These are phyloP conservation scores for Ectemnius continuus DNA, from an alignment of 2,888 invertebrate genomes.

Conservation along the genomic window DNA sequence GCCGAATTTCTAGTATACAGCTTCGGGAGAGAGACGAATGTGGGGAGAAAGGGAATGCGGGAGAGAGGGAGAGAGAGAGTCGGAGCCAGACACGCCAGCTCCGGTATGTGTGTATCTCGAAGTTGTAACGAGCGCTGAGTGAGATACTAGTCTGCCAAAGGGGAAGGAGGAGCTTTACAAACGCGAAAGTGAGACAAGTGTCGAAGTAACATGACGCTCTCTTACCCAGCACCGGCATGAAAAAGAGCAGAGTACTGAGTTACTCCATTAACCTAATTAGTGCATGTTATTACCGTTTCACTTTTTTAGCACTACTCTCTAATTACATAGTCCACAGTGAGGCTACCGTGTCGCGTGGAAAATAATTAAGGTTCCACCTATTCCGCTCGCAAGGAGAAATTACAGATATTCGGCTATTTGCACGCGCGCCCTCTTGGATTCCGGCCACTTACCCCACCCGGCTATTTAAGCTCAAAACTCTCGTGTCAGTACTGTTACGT, in stretches of 20 bases:
- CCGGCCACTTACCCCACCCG: not conserved
- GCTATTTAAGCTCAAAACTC: not conserved
- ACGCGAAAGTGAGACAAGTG: not conserved
- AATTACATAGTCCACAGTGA: slow-evolving; percentile 25
- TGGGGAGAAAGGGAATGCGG: no score
- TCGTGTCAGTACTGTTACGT: not conserved
- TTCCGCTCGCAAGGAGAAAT: not conserved
- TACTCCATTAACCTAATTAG: slow-evolving; percentile 60
- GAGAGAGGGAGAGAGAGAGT: no score
- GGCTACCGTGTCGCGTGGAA: slow-evolving; percentile 26
- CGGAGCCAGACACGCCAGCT: no score
- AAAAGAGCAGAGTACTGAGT: slow-evolving; percentile 22
- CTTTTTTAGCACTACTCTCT: slow-evolving; percentile 31
- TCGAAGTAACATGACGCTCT: not conserved
- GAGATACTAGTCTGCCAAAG: no score
- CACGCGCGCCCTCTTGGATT: not conserved
- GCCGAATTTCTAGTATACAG: no score
- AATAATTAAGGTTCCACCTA: slow-evolving; percentile 12
- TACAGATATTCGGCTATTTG: slow-evolving; percentile 1
- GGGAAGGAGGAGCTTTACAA: no score
- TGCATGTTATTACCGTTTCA: slow-evolving; percentile 9
- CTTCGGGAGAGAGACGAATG: no score
- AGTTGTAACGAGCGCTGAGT: no score
- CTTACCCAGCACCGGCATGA: not conserved
- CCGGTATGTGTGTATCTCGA: no score